Conservation (phyloP, 2,888 invertebrate genomes). For the Acleris emargana region DNA sequence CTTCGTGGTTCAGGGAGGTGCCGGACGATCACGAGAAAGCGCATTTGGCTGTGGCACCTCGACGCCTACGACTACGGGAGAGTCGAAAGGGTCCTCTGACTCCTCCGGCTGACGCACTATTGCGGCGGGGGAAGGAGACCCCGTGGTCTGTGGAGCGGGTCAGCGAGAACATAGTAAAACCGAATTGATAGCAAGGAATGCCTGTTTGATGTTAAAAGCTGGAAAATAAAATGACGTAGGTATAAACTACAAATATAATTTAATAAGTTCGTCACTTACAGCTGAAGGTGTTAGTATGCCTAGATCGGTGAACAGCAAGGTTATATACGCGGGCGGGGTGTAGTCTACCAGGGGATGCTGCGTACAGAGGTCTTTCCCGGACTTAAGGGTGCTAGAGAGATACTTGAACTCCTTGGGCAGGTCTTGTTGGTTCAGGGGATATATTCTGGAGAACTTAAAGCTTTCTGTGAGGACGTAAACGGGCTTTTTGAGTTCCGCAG, state of each 20-base stretch:
- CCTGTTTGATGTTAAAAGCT: too few relatives aligned
- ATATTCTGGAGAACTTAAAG: conserved; percentile 97
- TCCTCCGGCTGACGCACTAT: too few relatives aligned
- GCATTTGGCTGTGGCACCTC: too few relatives aligned
- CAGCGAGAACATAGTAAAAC: too few relatives aligned
- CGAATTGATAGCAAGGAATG: too few relatives aligned
- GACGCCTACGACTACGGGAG: too few relatives aligned
- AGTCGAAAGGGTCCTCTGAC: too few relatives aligned
- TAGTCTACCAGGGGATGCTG: conserved; percentile 97
- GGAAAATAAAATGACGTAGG: conserved; percentile 37
- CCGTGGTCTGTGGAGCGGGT: too few relatives aligned
- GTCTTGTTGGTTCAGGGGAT: conserved; percentile 96
- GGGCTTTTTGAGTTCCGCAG: conserved; percentile 95
- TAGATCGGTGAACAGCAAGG: conserved; percentile 96
- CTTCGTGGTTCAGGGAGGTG: too few relatives aligned
- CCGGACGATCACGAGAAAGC: too few relatives aligned
- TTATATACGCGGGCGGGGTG: conserved; percentile 97
- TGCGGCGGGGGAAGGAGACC: too few relatives aligned
- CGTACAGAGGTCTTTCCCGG: conserved; percentile 73
- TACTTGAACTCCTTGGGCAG: conserved; percentile 94
- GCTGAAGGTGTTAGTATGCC: conserved; percentile 98
- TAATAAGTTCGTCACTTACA: conserved; percentile 98
- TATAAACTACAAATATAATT: conserved; percentile 92
- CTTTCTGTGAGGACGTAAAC: conserved; percentile 98
- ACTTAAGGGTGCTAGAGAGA: conserved; percentile 78